phyloP scores from a whole-genome alignment of 2,888 invertebrate genomes.

The Agonopterix subpropinquella region DNA sequence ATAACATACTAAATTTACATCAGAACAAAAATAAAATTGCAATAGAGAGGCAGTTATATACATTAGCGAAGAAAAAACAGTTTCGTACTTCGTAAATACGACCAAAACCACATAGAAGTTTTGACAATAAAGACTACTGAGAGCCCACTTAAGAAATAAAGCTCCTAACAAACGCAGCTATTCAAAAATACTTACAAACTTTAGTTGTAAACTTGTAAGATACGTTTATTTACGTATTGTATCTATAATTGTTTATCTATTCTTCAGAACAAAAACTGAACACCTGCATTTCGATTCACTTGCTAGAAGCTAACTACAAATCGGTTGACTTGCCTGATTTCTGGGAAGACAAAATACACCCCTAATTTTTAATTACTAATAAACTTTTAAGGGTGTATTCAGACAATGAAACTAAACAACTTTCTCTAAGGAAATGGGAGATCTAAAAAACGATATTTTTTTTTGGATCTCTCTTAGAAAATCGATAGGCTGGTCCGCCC shows the following conservation, averaged over 20 bases:
- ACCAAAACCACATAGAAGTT: slow-evolving; percentile 38
- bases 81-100: slow-evolving; percentile 37
- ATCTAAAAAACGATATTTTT: too few relatives aligned
- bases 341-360: too few relatives aligned
- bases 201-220: slow-evolving; percentile 41
- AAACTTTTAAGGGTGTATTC: too few relatives aligned
- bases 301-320: too few relatives aligned
- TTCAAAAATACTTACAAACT: slow-evolving; percentile 32
- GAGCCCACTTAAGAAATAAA: slow-evolving; percentile 42
- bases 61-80: slow-evolving; percentile 26
- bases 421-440: too few relatives aligned
- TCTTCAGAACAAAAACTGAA: slow-evolving; percentile 1
- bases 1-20: not conserved
- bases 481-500: too few relatives aligned
- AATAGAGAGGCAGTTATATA: slow-evolving; percentile 17
- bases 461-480: too few relatives aligned
- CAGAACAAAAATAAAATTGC: slow-evolving; percentile 6
- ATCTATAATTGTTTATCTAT: slow-evolving; percentile 37
- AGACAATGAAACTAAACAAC: too few relatives aligned
- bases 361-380: too few relatives aligned
- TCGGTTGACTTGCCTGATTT: too few relatives aligned
- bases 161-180: slow-evolving; percentile 43
- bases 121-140: slow-evolving; percentile 53
- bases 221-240: slow-evolving; percentile 23
- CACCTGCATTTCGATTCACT: too few relatives aligned